These are phyloP conservation scores for Eudasyphora cyanicolor DNA, from an alignment of 2,888 invertebrate species.

Conservation along the genomic window DNA sequence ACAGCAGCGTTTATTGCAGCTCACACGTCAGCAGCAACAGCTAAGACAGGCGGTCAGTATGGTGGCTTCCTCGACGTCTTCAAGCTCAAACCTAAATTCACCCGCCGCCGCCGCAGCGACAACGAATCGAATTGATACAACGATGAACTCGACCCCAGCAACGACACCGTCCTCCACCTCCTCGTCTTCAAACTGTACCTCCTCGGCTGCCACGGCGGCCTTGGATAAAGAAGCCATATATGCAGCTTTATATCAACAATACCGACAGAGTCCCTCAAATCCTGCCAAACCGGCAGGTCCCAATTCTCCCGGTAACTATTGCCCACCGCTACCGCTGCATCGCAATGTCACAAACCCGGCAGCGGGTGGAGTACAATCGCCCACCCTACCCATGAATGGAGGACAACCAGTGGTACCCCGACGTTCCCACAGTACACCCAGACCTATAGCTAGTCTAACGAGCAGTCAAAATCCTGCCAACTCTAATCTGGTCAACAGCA, in stretches of 20 bases:
- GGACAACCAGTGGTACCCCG: constrained; percentile 75
- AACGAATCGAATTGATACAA: constrained; percentile 56
- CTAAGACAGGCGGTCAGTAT: constrained; percentile 73
- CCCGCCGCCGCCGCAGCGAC: constrained; percentile 30
- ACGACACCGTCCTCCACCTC: constrained; percentile 63
- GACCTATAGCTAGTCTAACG: constrained; percentile 69
- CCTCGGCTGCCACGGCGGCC: constrained; percentile 29
- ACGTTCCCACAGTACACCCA: constrained; percentile 79
- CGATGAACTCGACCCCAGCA: constrained; percentile 38
- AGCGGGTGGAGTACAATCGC: not conserved
- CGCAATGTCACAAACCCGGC: too few relatives aligned
- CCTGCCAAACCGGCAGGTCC: constrained; percentile 37
- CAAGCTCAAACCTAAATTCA: not conserved
- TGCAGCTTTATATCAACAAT: constrained; percentile 77
- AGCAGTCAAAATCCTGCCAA: constrained; percentile 60
- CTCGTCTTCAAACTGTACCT: too few relatives aligned
- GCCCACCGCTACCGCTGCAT: constrained; percentile 73
- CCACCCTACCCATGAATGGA: constrained; percentile 34
- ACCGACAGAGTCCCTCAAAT: constrained; percentile 74
- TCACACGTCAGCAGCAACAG: constrained; percentile 75
- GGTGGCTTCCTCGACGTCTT: constrained; percentile 39
- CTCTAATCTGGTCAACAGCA: constrained; percentile 53
- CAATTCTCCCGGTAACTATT: constrained; percentile 51
- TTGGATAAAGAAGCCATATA: constrained; percentile 77
- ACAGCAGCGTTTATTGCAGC: constrained; percentile 75